Base-by-base conservation (phyloP, 2,797 vertebrate species). In the Oreortyx pictus region DNA sequence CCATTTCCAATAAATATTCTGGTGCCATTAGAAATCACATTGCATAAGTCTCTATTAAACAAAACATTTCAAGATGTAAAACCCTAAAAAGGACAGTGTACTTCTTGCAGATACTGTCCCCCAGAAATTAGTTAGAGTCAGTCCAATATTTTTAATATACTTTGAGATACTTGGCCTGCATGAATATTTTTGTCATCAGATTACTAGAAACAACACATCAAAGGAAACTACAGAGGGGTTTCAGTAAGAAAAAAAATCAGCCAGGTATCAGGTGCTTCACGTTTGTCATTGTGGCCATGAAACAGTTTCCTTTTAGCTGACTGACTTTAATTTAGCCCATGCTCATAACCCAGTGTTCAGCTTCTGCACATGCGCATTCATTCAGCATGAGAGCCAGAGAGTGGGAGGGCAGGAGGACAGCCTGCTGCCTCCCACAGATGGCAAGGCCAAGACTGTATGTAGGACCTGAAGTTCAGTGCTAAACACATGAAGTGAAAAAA, bases 1-100 rank as follows among this genome's bases (percentile, higher is more conserved):
- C 60, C 43, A 68, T 22, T 90, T 90, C 49, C 61, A 66, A 29
- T 5, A 82, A 88, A 79, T 23, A 80, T 18, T 61, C 60, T 22
- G 43, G 20, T 74, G 44, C 23, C 49, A 47, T 78, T 68, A 59
- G 57, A 54, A 83, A 87, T 65, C 74, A 49, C 49, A 72, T 72
- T 93, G 68, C 5, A 0, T 57, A 87, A 80, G 33, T 33, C 39
- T 52, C 25, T 65, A 35, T 41, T 68, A 74, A 77, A 35, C 19
- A 79, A 94, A 87, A 85, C 0, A 1, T 68, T 88, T 94, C 81
- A 92, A 93, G 79, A 92, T 68, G 68, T 27, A 86, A 86, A 47
- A 7, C 8, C 54, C 84, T 86, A n/a, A 59, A 81, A 92, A 92
- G 8, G 54, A 10, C 33, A 82, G 19, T 17, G 5, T 6, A 11